Evolutionary conservation across 2,888 invertebrate genomes (phyloP).

Genomic region (Clepsis dumicolana): DNA sequence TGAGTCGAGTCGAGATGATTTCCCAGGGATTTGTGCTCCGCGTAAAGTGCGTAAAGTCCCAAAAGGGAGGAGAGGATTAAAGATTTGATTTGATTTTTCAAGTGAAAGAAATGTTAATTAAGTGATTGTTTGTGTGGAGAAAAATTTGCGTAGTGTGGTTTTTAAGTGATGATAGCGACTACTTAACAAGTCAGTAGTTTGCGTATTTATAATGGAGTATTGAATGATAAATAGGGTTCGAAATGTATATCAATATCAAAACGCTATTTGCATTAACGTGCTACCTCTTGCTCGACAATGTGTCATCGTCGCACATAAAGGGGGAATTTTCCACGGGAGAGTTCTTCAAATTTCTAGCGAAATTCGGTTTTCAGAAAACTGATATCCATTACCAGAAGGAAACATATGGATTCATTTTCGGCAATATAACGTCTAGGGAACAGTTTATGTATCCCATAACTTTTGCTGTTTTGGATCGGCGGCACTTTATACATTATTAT

Average conservation of each 20-base stretch:
- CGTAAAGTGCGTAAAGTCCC: neutral
- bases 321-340: slow-evolving; percentile 85
- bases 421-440: slow-evolving; percentile 93
- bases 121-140: neutral
- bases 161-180: neutral
- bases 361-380: slow-evolving; percentile 99
- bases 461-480: slow-evolving; percentile 95
- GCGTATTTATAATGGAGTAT: slow-evolving; percentile 17
- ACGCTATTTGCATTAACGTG: slow-evolving; percentile 63
- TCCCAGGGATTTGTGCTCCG: slow-evolving; percentile 25
- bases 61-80: slow-evolving; percentile 26
- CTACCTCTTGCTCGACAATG: slow-evolving; percentile 56
- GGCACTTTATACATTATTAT: slow-evolving; percentile 96
- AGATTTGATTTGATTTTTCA: slow-evolving; percentile 23
- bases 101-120: slow-evolving; percentile 2
- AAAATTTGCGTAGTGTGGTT: slow-evolving; percentile 7
- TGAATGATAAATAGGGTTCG: slow-evolving; percentile 46
- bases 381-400: slow-evolving; percentile 93
- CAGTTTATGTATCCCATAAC: slow-evolving; percentile 90
- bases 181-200: slow-evolving; percentile 1
- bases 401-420: slow-evolving; percentile 98
- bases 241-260: slow-evolving; percentile 68
- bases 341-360: slow-evolving; percentile 96
- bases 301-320: slow-evolving; percentile 70
- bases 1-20: slow-evolving; percentile 15